Evolutionary conservation across 2,113 vertebrate genomes (phyloP), one percentile per base, ranked within the genome.

Genomic region (Phalacrocorax aristotelis): DNA sequence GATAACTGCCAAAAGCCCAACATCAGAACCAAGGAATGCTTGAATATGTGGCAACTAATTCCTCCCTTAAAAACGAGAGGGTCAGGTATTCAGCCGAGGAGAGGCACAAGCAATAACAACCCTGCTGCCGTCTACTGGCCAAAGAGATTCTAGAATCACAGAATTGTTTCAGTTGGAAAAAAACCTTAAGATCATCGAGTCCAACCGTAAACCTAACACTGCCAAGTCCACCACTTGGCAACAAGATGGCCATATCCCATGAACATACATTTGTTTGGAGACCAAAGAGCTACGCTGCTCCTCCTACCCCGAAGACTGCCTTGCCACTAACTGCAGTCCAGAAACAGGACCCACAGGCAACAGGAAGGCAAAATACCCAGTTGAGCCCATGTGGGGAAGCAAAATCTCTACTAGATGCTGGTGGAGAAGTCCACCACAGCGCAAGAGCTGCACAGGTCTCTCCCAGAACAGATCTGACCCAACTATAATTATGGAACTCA

Each of bases 81-180:
- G 62, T 12, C 7, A 9, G 19, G 29, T 10, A 4, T 3, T 26
- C 57, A 48, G 79, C 48, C 54, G 22, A 40, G 48, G 58, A 46
- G 52, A 80, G 75, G 42, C 70, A 54, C 3, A 26, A 21, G 48
- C 80, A 86, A 18, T 27, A 72, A 77, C 3, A 18, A 7, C 52
- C 30, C 76, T 86, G 76, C 95, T 95, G 96, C 96, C 64, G 0
- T 52, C 95, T 95, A 19, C 80, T 90, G 96, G 93, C 64, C 80
- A 49, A 38, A 74, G 51, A 20, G 21, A 11, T 55, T 12, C 64
- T 0, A 52, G 55, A 70, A 12, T 20, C 88, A 65, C 5, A 19
- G 38, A 65, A 29, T 11, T 25, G 1, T 1, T 18, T 0, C 3
- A 22, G 27, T 5, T 62, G 71, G 51, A 70, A 75, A 61, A 75